A percentile compares a stretch with the other conserved stretches of the same genome.
Evolutionary conservation across 2,797 vertebrate species (phyloP).

Genomic region (Loris lydekkerianus): DNA sequence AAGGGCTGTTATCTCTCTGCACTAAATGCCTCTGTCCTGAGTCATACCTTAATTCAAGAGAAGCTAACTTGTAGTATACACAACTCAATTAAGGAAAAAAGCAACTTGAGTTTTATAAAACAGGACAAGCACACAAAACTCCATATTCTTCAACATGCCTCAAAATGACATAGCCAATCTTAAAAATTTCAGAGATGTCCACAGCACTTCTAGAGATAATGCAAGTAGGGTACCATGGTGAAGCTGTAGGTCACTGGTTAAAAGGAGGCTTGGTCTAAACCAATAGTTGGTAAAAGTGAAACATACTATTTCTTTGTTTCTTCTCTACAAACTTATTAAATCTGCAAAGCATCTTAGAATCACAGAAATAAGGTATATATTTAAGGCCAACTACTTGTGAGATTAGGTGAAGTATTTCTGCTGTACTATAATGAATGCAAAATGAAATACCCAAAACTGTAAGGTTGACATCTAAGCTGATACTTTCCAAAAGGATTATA

Average conservation of each 20-base stretch:
- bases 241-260: not conserved
- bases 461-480: constrained; percentile 38
- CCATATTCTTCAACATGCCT: not conserved
- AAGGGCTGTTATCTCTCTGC: not conserved
- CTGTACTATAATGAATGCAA: constrained; percentile 28
- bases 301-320: not conserved
- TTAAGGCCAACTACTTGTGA: constrained; percentile 4
- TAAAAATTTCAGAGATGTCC: constrained; percentile 35
- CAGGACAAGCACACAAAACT: constrained; percentile 55
- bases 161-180: not conserved
- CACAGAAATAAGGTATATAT: constrained; percentile 67
- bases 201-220: not conserved
- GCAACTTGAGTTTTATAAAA: constrained; percentile 47
- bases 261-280: not conserved
- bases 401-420: not conserved
- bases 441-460: constrained; percentile 54
- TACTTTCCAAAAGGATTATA: constrained; percentile 51
- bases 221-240: not conserved
- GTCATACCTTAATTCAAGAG: not conserved
- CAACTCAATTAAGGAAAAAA: constrained; percentile 35
- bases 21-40: not conserved
- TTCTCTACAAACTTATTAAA: constrained; percentile 27
- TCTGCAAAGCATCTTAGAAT: constrained; percentile 70
- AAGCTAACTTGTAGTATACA: constrained; percentile 14
- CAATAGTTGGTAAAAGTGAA: not conserved